phyloP scores from a whole-genome alignment of 92 coral and sea anemone species.

The Actinernus sp. region DNA sequence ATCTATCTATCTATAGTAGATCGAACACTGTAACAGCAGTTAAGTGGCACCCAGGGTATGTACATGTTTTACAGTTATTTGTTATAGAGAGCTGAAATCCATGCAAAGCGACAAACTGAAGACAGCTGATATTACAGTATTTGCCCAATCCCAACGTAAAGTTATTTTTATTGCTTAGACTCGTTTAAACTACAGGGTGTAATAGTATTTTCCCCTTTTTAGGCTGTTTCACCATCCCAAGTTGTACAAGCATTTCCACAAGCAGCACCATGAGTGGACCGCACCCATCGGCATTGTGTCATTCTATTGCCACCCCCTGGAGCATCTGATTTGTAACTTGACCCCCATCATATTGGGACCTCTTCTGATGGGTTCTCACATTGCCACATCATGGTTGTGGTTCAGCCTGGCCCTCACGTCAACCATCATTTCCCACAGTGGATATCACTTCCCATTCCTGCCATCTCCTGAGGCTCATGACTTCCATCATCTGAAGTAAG shows the following conservation, averaged over 20 bases:
- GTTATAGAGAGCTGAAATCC: too few relatives aligned
- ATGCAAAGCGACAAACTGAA: too few relatives aligned
- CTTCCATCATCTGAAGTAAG: constrained; percentile 98
- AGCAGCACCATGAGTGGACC: constrained; percentile 97
- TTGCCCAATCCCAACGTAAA: too few relatives aligned
- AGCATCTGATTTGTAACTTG: constrained; percentile 84
- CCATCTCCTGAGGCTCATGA: constrained; percentile 99
- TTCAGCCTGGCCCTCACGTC: constrained; percentile 79
- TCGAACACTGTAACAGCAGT: too few relatives aligned
- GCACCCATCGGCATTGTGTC: constrained; percentile 92
- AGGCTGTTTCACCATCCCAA: constrained; percentile 95
- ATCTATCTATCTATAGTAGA: too few relatives aligned
- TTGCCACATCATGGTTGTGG: constrained; percentile 98
- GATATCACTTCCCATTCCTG: constrained; percentile 92
- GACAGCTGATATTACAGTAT: too few relatives aligned
- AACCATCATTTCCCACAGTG: constrained; percentile 93
- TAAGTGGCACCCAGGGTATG: too few relatives aligned
- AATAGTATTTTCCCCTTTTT: background rate
- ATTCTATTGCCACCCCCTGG: constrained; percentile 92
- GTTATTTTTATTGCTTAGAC: too few relatives aligned
- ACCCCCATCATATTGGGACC: constrained; percentile 89
- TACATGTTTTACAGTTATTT: too few relatives aligned
- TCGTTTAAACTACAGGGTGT: background rate
- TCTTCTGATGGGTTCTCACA: constrained; percentile 94
- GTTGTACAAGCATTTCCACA: constrained; percentile 90